These are phyloP conservation scores for Epinephelus fuscoguttatus DNA, from an alignment of 2,113 vertebrate genomes.

Conservation along the genomic window DNA sequence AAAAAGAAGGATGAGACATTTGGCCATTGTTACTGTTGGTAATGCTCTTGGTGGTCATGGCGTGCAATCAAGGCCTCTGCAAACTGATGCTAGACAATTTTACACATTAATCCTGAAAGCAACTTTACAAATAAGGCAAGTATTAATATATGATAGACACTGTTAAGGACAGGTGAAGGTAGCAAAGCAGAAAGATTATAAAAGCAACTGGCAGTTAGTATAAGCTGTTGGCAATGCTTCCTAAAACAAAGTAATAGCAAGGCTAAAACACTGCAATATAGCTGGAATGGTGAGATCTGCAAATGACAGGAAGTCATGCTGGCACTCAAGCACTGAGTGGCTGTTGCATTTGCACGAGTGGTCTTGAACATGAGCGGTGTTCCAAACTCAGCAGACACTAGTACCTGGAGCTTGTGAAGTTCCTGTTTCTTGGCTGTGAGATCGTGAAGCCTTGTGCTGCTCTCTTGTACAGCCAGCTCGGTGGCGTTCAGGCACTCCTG, in stretches of 20 bases:
- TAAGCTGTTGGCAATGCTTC: constrained; percentile 4
- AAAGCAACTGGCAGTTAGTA: constrained; percentile 43
- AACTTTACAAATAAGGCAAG: neutral
- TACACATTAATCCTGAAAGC: constrained; percentile 8
- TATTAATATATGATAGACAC: neutral
- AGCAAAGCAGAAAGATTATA: constrained; percentile 45
- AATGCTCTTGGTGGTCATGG: constrained; percentile 34
- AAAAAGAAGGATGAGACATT: constrained; percentile 26
- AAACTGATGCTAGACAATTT: constrained; percentile 25
- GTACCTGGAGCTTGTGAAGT: constrained; percentile 95
- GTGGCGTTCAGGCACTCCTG: constrained; percentile 91
- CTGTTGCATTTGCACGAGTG: constrained; percentile 24
- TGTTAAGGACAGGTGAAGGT: constrained; percentile 36
- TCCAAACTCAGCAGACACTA: neutral
- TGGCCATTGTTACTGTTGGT: constrained; percentile 5
- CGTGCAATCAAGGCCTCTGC: constrained; percentile 6
- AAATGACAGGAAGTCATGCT: constrained; percentile 5
- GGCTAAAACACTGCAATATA: neutral
- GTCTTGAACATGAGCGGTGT: neutral
- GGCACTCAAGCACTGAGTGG: neutral
- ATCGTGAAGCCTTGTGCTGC: constrained; percentile 91
- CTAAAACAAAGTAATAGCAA: neutral
- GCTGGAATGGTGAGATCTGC: constrained; percentile 37
- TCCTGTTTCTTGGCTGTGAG: constrained; percentile 93
- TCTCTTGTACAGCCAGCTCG: constrained; percentile 88